A percentile compares a stretch with the other conserved stretches of the same genome.
Evolutionary conservation across 1,140 invertebrate genomes (phyloP).

Genomic region (Frieseomelitta varia): DNA sequence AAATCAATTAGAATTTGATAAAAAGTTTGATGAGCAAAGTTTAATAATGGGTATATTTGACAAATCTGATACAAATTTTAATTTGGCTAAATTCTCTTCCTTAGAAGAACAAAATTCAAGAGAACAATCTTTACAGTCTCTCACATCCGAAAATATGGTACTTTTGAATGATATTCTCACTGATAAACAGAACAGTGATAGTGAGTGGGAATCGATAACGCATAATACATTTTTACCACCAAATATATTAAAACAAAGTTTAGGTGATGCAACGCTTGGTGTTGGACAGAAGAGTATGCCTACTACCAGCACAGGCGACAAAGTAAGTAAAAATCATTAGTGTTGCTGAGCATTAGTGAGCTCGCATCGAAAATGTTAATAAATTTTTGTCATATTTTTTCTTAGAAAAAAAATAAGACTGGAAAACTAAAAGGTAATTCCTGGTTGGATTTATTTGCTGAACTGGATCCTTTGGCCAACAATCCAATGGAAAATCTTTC

Average conservation of each 20-base stretch:
- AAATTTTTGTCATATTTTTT: conserved; percentile 42
- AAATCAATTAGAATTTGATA: conserved; percentile 58
- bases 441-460: conserved; percentile 96
- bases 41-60: conserved; percentile 72
- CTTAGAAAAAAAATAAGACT: conserved; percentile 70
- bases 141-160: conserved; percentile 75
- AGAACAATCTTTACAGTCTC: conserved; percentile 70
- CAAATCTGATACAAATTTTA: conserved; percentile 55
- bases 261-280: conserved; percentile 69
- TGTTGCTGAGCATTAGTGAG: background rate
- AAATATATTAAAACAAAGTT: conserved; percentile 78
- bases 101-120: conserved; percentile 57
- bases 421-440: conserved; percentile 75
- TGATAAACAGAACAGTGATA: conserved; percentile 58
- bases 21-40: conserved; percentile 68
- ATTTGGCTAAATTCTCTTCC: conserved; percentile 60
- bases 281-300: conserved; percentile 50
- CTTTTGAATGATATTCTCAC: conserved; percentile 79
- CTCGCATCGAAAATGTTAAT: too few species aligned
- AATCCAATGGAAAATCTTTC: conserved; percentile 75
- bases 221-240: conserved; percentile 78
- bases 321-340: conserved; percentile 41
- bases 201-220: conserved; percentile 74
- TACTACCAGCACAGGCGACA: conserved; percentile 43
- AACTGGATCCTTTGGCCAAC: conserved; percentile 95